A percentile compares a stretch with the other conserved stretches of the same genome.
Conservation (phyloP, 2,888 invertebrate genomes). For the Junonia oenone region DNA sequence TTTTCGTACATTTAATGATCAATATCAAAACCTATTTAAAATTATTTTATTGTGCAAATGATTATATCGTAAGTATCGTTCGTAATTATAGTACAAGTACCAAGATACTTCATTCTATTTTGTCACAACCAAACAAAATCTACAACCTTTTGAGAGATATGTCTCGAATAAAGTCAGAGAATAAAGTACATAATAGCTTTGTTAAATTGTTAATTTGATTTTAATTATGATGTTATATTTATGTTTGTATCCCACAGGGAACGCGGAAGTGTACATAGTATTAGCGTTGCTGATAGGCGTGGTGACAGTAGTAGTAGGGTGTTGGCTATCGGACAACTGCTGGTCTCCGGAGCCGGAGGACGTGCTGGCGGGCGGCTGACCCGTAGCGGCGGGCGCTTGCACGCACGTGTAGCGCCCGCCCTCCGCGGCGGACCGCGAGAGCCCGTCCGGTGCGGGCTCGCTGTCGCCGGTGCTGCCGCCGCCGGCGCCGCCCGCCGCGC, state of each 20-base stretch:
- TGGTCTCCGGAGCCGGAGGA: slow-evolving; percentile 88
- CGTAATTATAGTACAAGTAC: too few species aligned
- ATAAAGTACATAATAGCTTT: too few species aligned
- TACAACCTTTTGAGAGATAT: too few species aligned
- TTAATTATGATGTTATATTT: too few species aligned
- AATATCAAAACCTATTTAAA: too few species aligned
- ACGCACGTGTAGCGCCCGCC: slow-evolving; percentile 79
- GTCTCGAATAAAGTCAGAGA: too few species aligned
- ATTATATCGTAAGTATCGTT: too few species aligned
- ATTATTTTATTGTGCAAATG: too few species aligned
- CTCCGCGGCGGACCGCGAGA: slow-evolving; percentile 59
- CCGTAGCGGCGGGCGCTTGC: slow-evolving; percentile 82
- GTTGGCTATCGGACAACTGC: slow-evolving; percentile 88
- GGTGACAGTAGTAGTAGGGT: slow-evolving; percentile 86
- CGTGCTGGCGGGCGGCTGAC: slow-evolving; percentile 84
- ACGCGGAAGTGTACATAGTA: slow-evolving; percentile 87
- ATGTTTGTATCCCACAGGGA: slow-evolving; percentile 66
- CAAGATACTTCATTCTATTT: too few species aligned
- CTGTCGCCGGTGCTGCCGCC: slow-evolving; percentile 64
- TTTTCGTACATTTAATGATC: too few species aligned
- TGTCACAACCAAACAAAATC: too few species aligned
- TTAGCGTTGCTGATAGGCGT: slow-evolving; percentile 85
- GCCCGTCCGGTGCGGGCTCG: slow-evolving; percentile 54
- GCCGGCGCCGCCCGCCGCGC: slow-evolving; percentile 46
- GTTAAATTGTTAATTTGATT: too few species aligned